Base-by-base conservation (phyloP, 2,113 vertebrate species). In the Seriola aureovittata region DNA sequence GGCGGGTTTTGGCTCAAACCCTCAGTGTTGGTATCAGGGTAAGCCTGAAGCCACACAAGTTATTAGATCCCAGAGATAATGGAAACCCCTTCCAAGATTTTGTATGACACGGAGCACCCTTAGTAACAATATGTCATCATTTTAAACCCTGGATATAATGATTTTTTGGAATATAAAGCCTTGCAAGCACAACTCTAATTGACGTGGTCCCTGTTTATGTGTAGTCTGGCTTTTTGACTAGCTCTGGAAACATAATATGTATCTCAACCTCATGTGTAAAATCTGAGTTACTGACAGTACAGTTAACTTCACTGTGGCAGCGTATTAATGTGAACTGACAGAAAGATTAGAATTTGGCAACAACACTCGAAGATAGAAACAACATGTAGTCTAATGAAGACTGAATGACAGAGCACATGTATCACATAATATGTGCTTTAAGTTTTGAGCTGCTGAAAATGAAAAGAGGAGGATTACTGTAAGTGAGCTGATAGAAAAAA, bases 301-400 rank as follows among this genome's bases (percentile, higher is more conserved):
- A 57, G 69, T 38, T 54, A 34, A 34, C 64, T 29, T 76, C 59
- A 36, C 9, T 11, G 59, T 62, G 73, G 74, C 74, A 90, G 84
- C 68, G 85, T 60, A 59, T 66, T 54, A 23, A 85, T 23, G 62
- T 58, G 42, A 50, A 67, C 64, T 48, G 38, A 86, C 36, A 17
- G 19, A 72, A 46, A 64, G 76, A 38, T 77, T 66, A 12, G 36
- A 80, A 78, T 90, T 91, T 94, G 86, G 91, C 81, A 93, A 89
- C 75, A 34, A 84, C 83, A 81, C 81, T 36, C 63, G 12, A 79
- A 48, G 19, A 80, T 23, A 73, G 42, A 79, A 57, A 42, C 8
- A 65, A 42, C 14, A 23, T 57, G 42, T 40, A 75, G 65, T 71
- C 67, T 38, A 54, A 64, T 25, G 29, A 40, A 59, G 69, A 54